Evolutionary conservation across 2,113 vertebrate species (phyloP), one percentile per base, ranked within the genome.

Genomic region (Zosterops hypoxanthus): DNA sequence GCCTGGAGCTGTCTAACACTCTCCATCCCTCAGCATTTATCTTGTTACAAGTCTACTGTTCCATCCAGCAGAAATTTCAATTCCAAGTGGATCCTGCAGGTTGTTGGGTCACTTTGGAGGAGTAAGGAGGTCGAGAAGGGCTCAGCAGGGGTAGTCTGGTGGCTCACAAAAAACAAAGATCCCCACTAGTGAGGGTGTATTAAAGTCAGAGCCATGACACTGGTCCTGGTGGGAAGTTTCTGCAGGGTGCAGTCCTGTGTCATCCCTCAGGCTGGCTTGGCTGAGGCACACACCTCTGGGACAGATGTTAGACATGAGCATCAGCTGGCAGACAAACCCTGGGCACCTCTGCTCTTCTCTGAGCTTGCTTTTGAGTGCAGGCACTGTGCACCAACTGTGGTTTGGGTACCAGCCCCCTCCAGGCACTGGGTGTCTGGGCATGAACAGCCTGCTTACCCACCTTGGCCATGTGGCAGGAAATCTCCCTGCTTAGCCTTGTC

Each of bases 371-470:
- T 44, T 39, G 34, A 23, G 42, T 34, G 55, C 39, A 42, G 59
- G 16, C n/a, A 9, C 8, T 2, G n/a, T 21, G 24, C 31, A 11
- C 60, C 21, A 8, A 3, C 44, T 7, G 0, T 17, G 23, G 8
- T 22, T 33, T 46, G 77, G 9, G 49, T 29, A 36, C 29, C 25
- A 46, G 17, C 3, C 6, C 17, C 13, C 22, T 36, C 36, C 31
- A 29, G 1, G 56, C 49, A 53, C 7, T 21, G 12, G 15, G 6
- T 49, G 18, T 25, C 42, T 52, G 46, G 25, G 33, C 2, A 5
- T 7, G 22, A 25, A 22, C 25, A 82, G 17, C 59, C 63, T 34
- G n/a, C 28, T 75, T 5, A 19, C 4, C 14, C 21, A 2, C 14
- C 26, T 21, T 11, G 22, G 13, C 4, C 5, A 0, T 36, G 9